Evolutionary conservation across 2,888 invertebrate genomes (phyloP).

Genomic region (Bellardia bayeri): DNA sequence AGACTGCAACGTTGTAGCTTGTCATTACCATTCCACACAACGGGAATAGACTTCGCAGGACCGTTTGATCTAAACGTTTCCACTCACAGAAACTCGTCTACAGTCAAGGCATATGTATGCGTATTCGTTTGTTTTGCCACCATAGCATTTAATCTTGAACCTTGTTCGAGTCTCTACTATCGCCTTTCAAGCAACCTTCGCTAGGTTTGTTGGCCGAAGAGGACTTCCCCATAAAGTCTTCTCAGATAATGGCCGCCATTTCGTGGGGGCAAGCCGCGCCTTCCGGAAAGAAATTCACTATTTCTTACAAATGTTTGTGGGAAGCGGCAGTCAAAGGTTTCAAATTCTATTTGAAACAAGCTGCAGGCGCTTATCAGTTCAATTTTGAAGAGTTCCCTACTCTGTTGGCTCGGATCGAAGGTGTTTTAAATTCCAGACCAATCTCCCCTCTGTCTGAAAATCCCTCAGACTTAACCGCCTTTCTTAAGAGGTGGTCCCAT

Average conservation of each 20-base stretch:
- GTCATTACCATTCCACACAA: neutral
- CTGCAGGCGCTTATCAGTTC: no score
- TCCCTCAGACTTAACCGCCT: no score
- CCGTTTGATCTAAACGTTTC: constrained; percentile 13
- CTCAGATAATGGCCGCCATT: no score
- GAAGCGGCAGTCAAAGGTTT: constrained; percentile 27
- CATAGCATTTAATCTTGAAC: constrained; percentile 22
- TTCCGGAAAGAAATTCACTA: no score
- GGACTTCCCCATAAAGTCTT: no score
- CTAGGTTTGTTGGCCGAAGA: no score
- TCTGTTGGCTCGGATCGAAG: no score
- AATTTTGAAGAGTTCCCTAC: no score
- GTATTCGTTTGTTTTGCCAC: constrained; percentile 23
- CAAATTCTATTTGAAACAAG: constrained; percentile 23
- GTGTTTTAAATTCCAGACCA: neutral
- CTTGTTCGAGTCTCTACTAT: no score
- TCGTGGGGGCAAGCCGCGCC: no score
- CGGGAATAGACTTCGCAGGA: constrained; percentile 23
- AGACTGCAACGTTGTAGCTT: constrained; percentile 7
- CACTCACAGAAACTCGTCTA: neutral
- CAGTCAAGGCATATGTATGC: constrained; percentile 7
- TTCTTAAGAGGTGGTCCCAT: no score
- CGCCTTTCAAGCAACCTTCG: constrained; percentile 16
- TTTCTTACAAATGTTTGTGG: constrained; percentile 3
- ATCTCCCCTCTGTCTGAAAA: neutral